Conservation (phyloP, 23 tunicate species). For the Trididemnum clinides region DNA sequence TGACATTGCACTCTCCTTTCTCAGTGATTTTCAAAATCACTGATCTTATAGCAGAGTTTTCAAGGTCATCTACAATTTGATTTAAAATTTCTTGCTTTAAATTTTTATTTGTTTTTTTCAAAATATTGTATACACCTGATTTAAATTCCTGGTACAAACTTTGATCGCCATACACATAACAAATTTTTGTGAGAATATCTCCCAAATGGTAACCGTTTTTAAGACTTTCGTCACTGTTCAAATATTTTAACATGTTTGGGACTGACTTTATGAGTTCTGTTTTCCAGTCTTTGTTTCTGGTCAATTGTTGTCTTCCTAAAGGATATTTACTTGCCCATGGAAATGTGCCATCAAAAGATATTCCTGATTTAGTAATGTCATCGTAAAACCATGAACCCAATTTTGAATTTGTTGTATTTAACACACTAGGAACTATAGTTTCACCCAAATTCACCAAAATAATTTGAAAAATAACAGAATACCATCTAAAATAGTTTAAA, state of each 20-base stretch:
- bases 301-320: slow-evolving; percentile 27
- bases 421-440: slow-evolving; percentile 21
- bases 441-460: slow-evolving; percentile 41
- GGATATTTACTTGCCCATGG: slow-evolving; percentile 61
- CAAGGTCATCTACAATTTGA: no score
- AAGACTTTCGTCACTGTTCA: slow-evolving; percentile 8
- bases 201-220: slow-evolving; percentile 16
- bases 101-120: no score
- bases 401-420: not conserved
- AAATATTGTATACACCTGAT: not conserved
- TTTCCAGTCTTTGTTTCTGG: not conserved
- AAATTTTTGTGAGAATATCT: slow-evolving; percentile 1
- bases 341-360: slow-evolving; percentile 55
- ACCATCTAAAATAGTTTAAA: slow-evolving; percentile 66
- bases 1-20: no score
- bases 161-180: not conserved
- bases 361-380: slow-evolving; percentile 33
- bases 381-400: slow-evolving; percentile 48
- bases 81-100: no score
- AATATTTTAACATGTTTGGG: slow-evolving; percentile 18
- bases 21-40: no score
- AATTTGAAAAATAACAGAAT: slow-evolving; percentile 51
- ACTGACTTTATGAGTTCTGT: slow-evolving; percentile 55
- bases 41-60: no score
- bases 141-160: not conserved